A percentile compares a stretch with the other conserved stretches of the same genome.
phyloP scores from a whole-genome alignment of 2,113 vertebrate species.

The Antidorcas marsupialis region DNA sequence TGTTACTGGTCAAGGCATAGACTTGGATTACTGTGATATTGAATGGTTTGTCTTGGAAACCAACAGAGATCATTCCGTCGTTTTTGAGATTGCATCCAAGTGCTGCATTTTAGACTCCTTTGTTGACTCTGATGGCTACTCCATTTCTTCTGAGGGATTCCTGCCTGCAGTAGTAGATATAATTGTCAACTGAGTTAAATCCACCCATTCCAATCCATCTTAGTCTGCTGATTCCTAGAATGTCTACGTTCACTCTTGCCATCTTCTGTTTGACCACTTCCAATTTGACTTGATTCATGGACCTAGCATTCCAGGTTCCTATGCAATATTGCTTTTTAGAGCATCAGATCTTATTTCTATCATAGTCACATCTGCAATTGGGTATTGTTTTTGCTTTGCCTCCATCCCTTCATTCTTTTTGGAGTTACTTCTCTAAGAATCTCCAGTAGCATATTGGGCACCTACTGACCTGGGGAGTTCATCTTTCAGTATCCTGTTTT shows the following conservation, averaged over 20 bases:
- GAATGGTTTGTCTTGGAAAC: not conserved
- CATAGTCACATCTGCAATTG: not conserved
- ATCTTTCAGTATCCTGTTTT: not conserved
- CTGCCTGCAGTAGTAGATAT: not conserved
- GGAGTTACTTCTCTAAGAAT: not conserved
- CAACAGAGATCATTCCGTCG: rapidly evolving
- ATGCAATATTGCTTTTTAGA: not conserved
- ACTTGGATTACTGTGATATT: not conserved
- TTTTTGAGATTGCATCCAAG: not conserved
- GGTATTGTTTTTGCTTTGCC: not conserved
- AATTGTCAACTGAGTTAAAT: not conserved
- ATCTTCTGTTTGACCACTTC: not conserved
- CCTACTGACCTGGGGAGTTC: not conserved
- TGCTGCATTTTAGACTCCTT: not conserved
- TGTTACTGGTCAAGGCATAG: not conserved
- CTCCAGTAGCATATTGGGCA: not conserved
- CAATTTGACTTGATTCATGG: not conserved
- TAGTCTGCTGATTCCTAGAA: not conserved
- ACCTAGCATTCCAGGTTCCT: not conserved
- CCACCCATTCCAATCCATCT: not conserved
- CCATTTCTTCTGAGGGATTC: not conserved
- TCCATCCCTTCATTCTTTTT: not conserved
- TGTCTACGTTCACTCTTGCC: rapidly evolving
- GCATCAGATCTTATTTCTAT: not conserved
- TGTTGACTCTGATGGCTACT: not conserved